A percentile compares a stretch with the other conserved stretches of the same genome.
These are phyloP conservation scores for Calcarius ornatus DNA, from an alignment of 2,113 vertebrate species.

Conservation along the genomic window DNA sequence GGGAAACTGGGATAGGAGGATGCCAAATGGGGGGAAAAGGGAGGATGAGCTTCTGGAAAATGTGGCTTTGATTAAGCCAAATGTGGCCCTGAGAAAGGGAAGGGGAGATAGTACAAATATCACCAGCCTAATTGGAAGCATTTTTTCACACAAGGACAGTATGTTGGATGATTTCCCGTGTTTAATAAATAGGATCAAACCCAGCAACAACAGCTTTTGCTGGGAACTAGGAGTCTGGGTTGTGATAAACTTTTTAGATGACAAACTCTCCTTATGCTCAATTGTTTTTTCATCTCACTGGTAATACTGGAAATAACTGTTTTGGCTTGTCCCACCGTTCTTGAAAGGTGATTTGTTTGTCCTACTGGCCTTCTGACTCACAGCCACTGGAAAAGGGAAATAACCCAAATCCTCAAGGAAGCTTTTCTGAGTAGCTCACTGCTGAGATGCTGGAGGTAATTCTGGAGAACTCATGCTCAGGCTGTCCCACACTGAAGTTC, in stretches of 20 bases:
- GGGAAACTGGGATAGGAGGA: not conserved
- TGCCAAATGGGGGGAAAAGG: not conserved
- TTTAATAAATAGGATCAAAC: constrained; percentile 37
- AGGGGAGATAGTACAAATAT: not conserved
- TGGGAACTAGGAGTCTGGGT: not conserved
- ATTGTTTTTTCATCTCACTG: constrained; percentile 30
- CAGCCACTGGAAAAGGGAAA: not conserved
- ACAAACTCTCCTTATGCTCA: constrained; percentile 22
- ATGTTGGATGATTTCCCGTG: not conserved
- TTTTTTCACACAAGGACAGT: not conserved
- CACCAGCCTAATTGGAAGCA: not conserved
- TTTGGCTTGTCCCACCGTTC: not conserved
- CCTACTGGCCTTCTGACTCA: not conserved
- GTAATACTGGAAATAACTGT: not conserved
- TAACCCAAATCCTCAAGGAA: not conserved
- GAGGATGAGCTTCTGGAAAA: not conserved
- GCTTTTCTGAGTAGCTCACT: not conserved
- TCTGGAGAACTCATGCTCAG: not conserved
- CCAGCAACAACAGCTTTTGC: not conserved
- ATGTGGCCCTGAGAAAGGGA: not conserved
- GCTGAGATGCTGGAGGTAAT: not conserved
- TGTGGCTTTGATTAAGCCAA: not conserved
- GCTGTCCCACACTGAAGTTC: not conserved
- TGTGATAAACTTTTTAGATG: constrained; percentile 9
- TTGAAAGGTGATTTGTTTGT: not conserved